phyloP scores from a whole-genome alignment of 2,797 vertebrate genomes.

The Otus scops region DNA sequence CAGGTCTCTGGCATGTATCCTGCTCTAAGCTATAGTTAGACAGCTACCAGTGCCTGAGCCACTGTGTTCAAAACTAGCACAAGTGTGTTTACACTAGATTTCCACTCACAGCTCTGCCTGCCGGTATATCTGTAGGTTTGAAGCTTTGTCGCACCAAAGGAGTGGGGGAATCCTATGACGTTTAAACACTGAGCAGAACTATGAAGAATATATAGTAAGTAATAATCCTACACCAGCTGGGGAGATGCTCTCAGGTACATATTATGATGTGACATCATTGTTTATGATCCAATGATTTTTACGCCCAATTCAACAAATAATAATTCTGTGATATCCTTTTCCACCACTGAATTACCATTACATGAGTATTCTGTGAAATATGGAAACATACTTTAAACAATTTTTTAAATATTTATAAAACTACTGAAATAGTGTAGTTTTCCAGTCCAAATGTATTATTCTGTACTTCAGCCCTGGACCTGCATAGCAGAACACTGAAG shows the following conservation, averaged over 20 bases:
- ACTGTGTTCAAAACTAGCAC: background rate
- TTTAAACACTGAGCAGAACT: background rate
- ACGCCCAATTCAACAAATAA: background rate
- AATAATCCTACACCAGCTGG: background rate
- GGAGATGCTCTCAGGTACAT: background rate
- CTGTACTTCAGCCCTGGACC: background rate
- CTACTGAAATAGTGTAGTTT: background rate
- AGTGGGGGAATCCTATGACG: background rate
- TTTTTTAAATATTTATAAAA: background rate
- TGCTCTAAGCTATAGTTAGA: background rate
- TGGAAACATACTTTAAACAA: background rate
- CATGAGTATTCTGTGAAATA: background rate
- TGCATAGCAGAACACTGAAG: background rate
- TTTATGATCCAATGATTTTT: background rate
- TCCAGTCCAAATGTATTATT: background rate
- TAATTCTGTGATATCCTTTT: background rate
- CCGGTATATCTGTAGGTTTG: background rate
- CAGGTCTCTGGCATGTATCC: background rate
- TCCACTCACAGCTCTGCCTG: background rate
- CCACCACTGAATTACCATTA: background rate
- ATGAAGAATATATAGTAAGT: background rate
- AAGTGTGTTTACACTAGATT: background rate
- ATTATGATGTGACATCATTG: background rate
- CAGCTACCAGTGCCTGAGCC: background rate
- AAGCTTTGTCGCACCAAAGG: background rate